Evolutionary conservation across 1,140 invertebrate genomes (phyloP).

Genomic region (Pachypsylla venusta): DNA sequence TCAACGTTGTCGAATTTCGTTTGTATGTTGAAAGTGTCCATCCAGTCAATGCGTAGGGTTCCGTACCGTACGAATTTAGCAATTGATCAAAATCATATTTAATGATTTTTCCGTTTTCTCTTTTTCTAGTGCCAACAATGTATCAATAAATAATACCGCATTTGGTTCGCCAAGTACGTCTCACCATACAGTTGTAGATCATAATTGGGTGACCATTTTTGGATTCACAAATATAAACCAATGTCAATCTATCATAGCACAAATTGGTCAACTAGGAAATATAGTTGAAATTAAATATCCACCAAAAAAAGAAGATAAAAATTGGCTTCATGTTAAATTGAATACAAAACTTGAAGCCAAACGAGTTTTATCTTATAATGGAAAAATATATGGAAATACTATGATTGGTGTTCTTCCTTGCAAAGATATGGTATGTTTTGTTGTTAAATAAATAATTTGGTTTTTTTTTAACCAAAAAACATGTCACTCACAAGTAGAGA

Average conservation of each 20-base stretch:
- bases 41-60: too few species aligned
- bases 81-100: too few species aligned
- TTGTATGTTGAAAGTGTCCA: too few species aligned
- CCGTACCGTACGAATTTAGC: too few species aligned
- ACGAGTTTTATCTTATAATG: neutral
- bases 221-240: neutral
- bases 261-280: neutral
- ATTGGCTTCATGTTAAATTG: slow-evolving; percentile 2
- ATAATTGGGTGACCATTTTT: slow-evolving; percentile 1
- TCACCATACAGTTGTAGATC: too few species aligned
- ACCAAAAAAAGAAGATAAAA: neutral
- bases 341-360: neutral
- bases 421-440: neutral
- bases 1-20: too few species aligned
- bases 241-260: neutral
- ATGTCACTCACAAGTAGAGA: too few species aligned
- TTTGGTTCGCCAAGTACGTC: neutral
- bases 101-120: neutral
- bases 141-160: neutral
- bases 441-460: too few species aligned
- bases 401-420: neutral
- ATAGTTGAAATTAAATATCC: neutral
- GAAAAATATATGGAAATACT: neutral
- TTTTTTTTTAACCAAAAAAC: too few species aligned
- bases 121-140: neutral